Base-by-base conservation (phyloP, 2,113 vertebrate genomes). In the Maccullochella peelii region DNA sequence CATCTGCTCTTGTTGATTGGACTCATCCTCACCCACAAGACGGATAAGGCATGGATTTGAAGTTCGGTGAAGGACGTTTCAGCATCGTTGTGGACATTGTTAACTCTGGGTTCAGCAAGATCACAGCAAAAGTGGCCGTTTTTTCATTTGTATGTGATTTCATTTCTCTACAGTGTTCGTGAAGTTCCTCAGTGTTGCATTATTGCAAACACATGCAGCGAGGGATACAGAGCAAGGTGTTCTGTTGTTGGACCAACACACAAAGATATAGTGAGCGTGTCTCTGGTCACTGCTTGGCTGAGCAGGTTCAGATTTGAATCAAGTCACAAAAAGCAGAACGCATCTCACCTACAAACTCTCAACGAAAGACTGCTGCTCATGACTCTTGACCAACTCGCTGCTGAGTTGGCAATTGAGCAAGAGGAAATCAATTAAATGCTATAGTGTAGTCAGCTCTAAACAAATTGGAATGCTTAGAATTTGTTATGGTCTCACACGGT, bases 1-100 rank as follows among this genome's bases (percentile, higher is more conserved):
- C 86, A 93, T 86, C 86, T 44, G 69, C 87, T 80, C 87, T 65
- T 83, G 90, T 88, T 92, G 90, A 92, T 88, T 86, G 80, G 85
- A 87, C 79, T 86, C 79, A 73, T 85, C 80, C 77, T 82, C 40
- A 3, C 23, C 77, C 72, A 71, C 71, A 47, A 78, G 42, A 86
- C 50, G 69, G 74, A 87, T 33, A 30, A 80, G 69, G 72, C 50
- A 44, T 44, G 79, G 73, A 80, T 77, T 23, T 76, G 72, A 83
- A 74, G 73, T 70, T n/a, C 0, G n/a, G 68, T 36, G 76, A 91
- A 90, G 88, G 88, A 85, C 44, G 7, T 68, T 61, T 54, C 70
- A 49, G 58, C 62, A 30, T 44, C 47, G 77, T 82, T 76, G 80
- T 68, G 65, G 61, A 82, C 73, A 76, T 72, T 77, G 66, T 85